These are phyloP conservation scores for Seriola rivoliana DNA, from an alignment of 2,113 vertebrate species.

Conservation along the genomic window DNA sequence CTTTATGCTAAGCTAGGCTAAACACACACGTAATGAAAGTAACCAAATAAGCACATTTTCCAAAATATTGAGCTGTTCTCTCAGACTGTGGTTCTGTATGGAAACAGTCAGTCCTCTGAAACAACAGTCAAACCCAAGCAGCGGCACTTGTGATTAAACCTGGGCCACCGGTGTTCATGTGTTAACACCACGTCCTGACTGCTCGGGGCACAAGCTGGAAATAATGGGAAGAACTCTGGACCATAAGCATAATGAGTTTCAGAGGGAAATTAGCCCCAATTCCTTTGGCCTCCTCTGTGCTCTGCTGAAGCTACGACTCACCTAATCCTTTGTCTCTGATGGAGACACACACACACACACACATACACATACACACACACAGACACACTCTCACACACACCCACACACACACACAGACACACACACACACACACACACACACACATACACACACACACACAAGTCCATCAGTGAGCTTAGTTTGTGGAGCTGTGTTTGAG, in stretches of 20 bases:
- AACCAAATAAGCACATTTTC: background rate
- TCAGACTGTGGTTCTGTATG: background rate
- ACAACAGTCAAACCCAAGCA: background rate
- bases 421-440: too few species aligned
- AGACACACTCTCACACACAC: too few species aligned
- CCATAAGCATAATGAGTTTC: conserved; percentile 26
- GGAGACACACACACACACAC: too few species aligned
- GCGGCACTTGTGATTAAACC: conserved; percentile 1
- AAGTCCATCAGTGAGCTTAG: too few species aligned
- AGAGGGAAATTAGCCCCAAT: background rate
- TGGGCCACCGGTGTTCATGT: background rate
- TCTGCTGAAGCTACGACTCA: conserved; percentile 16
- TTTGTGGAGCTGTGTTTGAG: too few species aligned
- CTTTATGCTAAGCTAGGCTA: too few species aligned
- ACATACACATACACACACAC: too few species aligned
- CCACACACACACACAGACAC: too few species aligned
- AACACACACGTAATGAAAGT: background rate
- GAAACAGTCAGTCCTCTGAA: background rate
- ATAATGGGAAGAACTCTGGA: background rate
- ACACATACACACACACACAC: too few species aligned
- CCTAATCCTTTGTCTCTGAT: conserved; percentile 6
- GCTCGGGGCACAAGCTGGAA: background rate
- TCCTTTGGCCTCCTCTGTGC: background rate
- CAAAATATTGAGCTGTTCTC: background rate
- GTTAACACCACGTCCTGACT: background rate